Evolutionary conservation across 2,888 invertebrate genomes (phyloP).

Genomic region (Deroplatys truncata): DNA sequence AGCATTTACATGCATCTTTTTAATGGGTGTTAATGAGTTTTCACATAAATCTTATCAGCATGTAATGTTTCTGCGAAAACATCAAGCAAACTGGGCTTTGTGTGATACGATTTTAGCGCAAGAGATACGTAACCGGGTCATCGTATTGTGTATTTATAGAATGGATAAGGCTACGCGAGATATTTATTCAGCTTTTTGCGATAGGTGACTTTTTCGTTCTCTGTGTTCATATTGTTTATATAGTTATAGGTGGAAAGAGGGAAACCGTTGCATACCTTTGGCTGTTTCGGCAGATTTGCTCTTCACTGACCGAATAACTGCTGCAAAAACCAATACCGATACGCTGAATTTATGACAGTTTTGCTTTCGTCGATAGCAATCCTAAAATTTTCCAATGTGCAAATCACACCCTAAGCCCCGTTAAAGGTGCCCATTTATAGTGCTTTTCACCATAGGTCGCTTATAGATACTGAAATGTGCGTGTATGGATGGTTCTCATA

Average conservation of each 20-base stretch:
- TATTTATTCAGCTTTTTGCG: background rate
- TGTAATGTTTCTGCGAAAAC: too few species aligned
- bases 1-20: too few species aligned
- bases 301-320: background rate
- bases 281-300: background rate
- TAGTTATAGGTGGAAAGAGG: background rate
- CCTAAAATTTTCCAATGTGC: background rate
- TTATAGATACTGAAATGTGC: background rate
- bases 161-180: background rate
- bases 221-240: background rate
- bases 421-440: background rate
- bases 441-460: background rate
- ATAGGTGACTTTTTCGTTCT: background rate
- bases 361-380: background rate
- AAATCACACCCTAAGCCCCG: background rate
- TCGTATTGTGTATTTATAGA: background rate
- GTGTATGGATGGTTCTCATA: background rate
- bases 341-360: background rate
- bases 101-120: too few species aligned
- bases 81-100: too few species aligned
- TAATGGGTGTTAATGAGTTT: too few species aligned
- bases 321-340: background rate
- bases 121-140: background rate
- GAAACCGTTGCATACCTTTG: background rate
- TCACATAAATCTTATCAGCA: too few species aligned